Conservation (phyloP, 2,113 vertebrate species). For the Marcusenius ussheri region DNA sequence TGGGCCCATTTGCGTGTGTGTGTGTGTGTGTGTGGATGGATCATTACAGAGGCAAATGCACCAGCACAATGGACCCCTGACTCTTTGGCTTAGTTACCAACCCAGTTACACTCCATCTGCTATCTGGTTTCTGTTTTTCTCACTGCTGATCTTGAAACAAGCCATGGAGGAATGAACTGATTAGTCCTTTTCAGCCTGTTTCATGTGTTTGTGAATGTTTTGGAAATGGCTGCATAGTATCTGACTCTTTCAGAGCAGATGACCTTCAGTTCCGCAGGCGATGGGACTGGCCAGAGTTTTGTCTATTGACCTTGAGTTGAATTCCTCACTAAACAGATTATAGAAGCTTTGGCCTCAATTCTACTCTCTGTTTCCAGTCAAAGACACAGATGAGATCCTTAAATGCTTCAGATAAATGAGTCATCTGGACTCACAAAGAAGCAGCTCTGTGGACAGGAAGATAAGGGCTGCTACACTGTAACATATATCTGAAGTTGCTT, state of each 20-base stretch:
- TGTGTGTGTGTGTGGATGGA: not conserved
- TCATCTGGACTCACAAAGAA: not conserved
- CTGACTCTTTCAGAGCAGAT: not conserved
- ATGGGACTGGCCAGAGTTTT: not conserved
- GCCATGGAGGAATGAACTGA: not conserved
- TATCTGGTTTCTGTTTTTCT: not conserved
- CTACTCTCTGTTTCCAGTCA: not conserved
- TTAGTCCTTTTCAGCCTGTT: not conserved
- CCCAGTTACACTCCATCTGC: not conserved
- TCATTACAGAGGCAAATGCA: not conserved
- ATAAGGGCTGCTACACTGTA: not conserved
- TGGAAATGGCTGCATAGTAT: not conserved
- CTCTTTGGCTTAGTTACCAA: not conserved
- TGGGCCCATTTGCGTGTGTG: slow-evolving; percentile 36
- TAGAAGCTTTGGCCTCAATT: not conserved
- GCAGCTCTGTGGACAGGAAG: not conserved
- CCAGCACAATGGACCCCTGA: not conserved
- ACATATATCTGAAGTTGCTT: not conserved
- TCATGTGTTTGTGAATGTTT: not conserved
- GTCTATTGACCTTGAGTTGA: not conserved
- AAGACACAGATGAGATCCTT: not conserved
- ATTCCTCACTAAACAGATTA: not conserved
- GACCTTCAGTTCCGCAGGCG: not conserved
- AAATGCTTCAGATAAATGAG: not conserved
- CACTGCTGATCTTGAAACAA: not conserved